These are phyloP conservation scores for Agriotes lineatus DNA, from an alignment of 2,888 invertebrate genomes.

Conservation along the genomic window DNA sequence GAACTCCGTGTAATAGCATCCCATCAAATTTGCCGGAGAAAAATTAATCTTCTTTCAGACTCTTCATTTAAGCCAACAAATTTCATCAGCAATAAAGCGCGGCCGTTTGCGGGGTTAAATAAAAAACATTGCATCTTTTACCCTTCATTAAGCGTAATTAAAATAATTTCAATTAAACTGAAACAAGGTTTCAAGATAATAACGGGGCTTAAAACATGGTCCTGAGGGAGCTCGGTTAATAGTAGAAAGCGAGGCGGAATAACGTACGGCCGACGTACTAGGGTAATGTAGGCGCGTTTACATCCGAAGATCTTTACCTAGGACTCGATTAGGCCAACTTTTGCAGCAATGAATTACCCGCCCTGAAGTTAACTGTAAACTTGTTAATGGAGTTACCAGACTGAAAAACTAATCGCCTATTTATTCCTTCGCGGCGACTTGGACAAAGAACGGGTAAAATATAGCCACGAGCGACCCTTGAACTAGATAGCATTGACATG, in stretches of 20 bases:
- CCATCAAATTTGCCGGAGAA: constrained; percentile 10
- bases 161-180: constrained; percentile 51
- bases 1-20: not conserved
- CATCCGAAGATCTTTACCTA: constrained; percentile 36
- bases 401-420: no score
- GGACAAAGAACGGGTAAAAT: no score
- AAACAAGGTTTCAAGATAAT: constrained; percentile 49
- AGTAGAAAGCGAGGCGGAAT: constrained; percentile 42
- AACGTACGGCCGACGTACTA: constrained; percentile 39
- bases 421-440: no score
- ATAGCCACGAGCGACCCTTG: no score
- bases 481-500: no score
- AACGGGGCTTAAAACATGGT: constrained; percentile 47
- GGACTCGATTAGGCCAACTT: constrained; percentile 39
- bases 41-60: constrained; percentile 18
- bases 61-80: constrained; percentile 19
- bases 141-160: constrained; percentile 52
- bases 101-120: constrained; percentile 43
- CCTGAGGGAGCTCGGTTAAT: constrained; percentile 44
- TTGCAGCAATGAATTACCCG: constrained; percentile 28
- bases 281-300: constrained; percentile 35
- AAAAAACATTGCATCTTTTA: constrained; percentile 50
- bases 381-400: constrained; percentile 33
- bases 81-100: constrained; percentile 38
- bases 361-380: constrained; percentile 14